Base-by-base conservation (phyloP, 1,140 invertebrate species). In the Ostrea denselamellosa region DNA sequence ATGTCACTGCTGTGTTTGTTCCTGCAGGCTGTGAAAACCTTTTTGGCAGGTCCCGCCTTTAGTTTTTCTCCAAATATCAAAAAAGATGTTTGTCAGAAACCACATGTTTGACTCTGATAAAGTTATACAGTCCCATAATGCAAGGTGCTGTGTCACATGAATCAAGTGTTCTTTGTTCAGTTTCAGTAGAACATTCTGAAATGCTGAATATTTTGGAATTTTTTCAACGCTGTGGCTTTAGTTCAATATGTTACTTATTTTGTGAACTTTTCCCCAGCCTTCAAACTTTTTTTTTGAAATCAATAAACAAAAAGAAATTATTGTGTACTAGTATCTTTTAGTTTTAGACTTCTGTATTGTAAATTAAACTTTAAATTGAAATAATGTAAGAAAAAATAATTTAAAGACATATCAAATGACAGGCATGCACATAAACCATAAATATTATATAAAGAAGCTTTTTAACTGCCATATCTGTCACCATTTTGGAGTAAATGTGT, bases 381-480 rank as follows among this genome's bases (percentile, higher is more conserved):
- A 58, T 58, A 17, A 58, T 58, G 19, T 19, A 19, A 17, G 17
- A 14, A 19, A 58, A 58, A 71, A 71, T 28, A 25, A 25, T 71
- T 34, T 34, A 8, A 28, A 28, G 22, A 71, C 28, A 12, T 71
- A 71, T 71, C 68, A 25, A 12, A 25, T 71, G n/a, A 71, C 22
- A 25, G 22, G 22, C 68, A 71, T 25, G 68, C 68, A 71, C 68
- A 71, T 71, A 71, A 71, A 71, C 68, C 68, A 71, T 71, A 71
- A 71, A 71, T 71, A 71, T 71, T 28, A 71, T 25, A 71, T 71
- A 71, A 71, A 71, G 68, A 71, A 34, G 68, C 68, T 71, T 71
- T 71, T 71, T 71, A 71, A 68, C 68, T 71, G 68, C 68, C 68
- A 71, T 71, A 71, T 71, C 68, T 71, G 68, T 71, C 68, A 71